Evolutionary conservation across 2,888 invertebrate genomes (phyloP).

Genomic region (Isotomurus palustris): DNA sequence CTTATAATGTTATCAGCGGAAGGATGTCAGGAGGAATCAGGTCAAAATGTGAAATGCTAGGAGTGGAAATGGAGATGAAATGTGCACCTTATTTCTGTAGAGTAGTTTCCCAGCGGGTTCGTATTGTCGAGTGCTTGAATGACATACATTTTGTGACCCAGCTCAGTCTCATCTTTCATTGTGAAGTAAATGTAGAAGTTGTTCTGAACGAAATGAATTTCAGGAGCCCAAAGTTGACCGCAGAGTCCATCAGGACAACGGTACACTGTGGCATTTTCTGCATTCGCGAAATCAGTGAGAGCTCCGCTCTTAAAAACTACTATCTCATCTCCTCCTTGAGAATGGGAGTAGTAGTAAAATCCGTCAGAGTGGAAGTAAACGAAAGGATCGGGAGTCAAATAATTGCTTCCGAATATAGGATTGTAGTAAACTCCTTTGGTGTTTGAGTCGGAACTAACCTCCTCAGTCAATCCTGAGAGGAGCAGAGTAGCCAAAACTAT

Average conservation of each 20-base stretch:
- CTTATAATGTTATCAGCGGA: no score
- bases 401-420: slow-evolving; percentile 29
- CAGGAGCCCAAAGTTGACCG: slow-evolving; percentile 24
- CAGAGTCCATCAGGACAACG: slow-evolving; percentile 18
- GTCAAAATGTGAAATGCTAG: no score
- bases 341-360: slow-evolving; percentile 30
- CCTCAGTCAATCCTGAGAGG: no score
- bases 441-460: no score
- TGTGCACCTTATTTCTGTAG: slow-evolving; percentile 18
- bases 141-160: slow-evolving; percentile 25
- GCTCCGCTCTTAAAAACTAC: slow-evolving; percentile 22
- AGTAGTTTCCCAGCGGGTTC: slow-evolving; percentile 30
- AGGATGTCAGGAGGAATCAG: no score
- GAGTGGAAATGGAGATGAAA: slow-evolving; percentile 2
- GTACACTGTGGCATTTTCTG: slow-evolving; percentile 16
- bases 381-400: slow-evolving; percentile 23
- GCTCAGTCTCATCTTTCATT: slow-evolving; percentile 7
- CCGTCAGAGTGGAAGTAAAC: slow-evolving; percentile 17
- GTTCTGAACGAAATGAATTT: slow-evolving; percentile 20
- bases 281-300: slow-evolving; percentile 29
- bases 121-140: slow-evolving; percentile 26
- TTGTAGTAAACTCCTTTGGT: slow-evolving; percentile 10
- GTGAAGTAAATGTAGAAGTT: slow-evolving; percentile 18
- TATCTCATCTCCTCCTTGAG: slow-evolving; percentile 20
- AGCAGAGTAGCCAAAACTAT: no score